These are phyloP conservation scores for Ianthella basta DNA, from an alignment of 37 sponge, comb jelly and placozoan species.

Conservation along the genomic window DNA sequence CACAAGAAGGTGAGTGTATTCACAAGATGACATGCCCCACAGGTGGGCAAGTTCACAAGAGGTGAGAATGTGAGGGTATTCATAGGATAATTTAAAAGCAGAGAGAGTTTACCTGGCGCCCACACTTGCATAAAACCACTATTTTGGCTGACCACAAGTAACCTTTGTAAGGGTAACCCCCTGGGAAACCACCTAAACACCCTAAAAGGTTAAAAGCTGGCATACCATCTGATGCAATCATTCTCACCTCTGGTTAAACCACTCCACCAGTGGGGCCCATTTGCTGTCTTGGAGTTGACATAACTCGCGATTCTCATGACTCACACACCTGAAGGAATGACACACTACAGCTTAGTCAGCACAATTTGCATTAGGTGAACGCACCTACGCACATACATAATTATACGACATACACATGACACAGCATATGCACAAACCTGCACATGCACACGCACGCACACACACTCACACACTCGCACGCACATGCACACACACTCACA, in stretches of 20 bases:
- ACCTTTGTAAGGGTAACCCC: conserved; percentile 5
- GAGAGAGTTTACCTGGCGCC: no score
- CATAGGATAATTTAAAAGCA: no score
- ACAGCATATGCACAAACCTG: neutral
- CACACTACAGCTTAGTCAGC: neutral
- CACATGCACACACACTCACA: neutral
- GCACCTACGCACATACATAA: conserved; percentile 18
- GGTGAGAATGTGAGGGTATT: no score
- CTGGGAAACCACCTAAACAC: neutral
- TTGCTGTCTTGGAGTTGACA: conserved; percentile 55
- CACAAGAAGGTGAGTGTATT: no score
- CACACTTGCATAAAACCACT: no score
- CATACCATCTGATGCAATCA: neutral
- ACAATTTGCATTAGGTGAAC: neutral
- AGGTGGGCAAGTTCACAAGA: no score
- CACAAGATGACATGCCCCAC: no score
- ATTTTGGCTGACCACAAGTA: neutral
- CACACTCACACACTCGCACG: neutral
- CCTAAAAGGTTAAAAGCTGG: neutral
- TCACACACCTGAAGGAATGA: conserved; percentile 44
- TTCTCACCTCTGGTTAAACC: conserved; percentile 81
- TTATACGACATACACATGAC: conserved; percentile 23
- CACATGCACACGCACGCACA: neutral
- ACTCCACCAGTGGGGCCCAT: conserved; percentile 80
- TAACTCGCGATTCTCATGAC: conserved; percentile 59